Conservation (phyloP, 37 sponge, comb jelly and placozoan genomes). For the Agelas oroides region DNA sequence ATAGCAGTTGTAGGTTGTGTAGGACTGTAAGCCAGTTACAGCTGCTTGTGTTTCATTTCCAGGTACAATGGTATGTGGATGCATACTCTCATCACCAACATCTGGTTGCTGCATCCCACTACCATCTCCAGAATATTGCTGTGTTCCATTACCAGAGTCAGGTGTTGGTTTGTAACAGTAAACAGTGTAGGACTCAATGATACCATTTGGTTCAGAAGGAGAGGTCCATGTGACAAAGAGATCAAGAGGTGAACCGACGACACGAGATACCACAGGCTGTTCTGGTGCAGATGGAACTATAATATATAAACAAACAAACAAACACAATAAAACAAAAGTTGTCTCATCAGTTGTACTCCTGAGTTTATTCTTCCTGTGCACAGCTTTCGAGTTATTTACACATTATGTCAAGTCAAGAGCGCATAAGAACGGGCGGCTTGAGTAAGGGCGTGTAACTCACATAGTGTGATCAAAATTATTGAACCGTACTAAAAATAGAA, state of each 20-base stretch:
- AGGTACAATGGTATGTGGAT: neutral
- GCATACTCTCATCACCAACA: neutral
- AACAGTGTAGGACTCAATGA: neutral
- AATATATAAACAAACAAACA: too few relatives aligned
- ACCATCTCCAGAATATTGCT: neutral
- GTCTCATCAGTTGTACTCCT: too few relatives aligned
- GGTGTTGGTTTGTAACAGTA: neutral
- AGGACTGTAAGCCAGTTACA: neutral
- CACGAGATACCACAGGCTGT: neutral
- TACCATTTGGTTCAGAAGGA: neutral
- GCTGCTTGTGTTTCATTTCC: neutral
- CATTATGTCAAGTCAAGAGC: too few relatives aligned
- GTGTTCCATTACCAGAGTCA: neutral
- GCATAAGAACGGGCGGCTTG: too few relatives aligned
- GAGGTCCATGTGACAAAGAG: constrained; percentile 4
- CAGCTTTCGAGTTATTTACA: too few relatives aligned
- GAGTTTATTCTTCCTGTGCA: too few relatives aligned
- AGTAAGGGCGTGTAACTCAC: too few relatives aligned
- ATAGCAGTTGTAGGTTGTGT: neutral
- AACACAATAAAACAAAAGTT: too few relatives aligned
- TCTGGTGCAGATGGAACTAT: too few relatives aligned
- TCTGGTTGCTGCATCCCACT: too few relatives aligned
- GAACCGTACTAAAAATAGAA: too few relatives aligned
- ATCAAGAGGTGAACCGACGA: neutral
- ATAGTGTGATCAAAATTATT: too few relatives aligned